Conservation (phyloP, 2,888 invertebrate species). For the Prosapia bicincta region DNA sequence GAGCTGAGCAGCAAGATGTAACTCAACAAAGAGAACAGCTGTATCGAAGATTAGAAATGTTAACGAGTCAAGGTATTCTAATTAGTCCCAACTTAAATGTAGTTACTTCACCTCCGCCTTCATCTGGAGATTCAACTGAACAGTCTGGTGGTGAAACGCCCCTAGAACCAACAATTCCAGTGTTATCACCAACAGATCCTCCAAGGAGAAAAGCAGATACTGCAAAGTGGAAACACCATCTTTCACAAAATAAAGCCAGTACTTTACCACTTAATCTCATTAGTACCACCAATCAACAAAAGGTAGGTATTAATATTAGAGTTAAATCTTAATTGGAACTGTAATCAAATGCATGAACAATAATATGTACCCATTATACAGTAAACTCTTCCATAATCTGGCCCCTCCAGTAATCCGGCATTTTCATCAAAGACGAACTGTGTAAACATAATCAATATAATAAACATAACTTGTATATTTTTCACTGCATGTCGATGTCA, state of each 20-base stretch:
- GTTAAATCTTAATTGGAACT: too few relatives aligned
- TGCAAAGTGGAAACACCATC: constrained; percentile 40
- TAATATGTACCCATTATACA: too few relatives aligned
- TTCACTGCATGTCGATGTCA: too few relatives aligned
- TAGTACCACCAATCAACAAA: constrained; percentile 76
- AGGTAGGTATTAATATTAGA: too few relatives aligned
- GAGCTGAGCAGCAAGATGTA: constrained; percentile 79
- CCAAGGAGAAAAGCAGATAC: constrained; percentile 40
- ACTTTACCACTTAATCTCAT: constrained; percentile 66
- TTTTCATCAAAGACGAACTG: too few relatives aligned
- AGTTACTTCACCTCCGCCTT: constrained; percentile 43
- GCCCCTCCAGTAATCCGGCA: too few relatives aligned
- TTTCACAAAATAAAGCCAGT: constrained; percentile 35
- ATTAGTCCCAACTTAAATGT: constrained; percentile 58
- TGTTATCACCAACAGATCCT: constrained; percentile 39
- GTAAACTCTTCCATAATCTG: too few relatives aligned
- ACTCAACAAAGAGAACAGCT: constrained; percentile 88
- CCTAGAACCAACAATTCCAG: background rate
- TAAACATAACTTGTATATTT: too few relatives aligned
- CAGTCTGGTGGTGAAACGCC: background rate
- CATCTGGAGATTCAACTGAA: constrained; percentile 10
- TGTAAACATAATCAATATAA: too few relatives aligned
- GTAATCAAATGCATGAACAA: too few relatives aligned
- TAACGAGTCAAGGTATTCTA: constrained; percentile 70
- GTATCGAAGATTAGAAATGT: constrained; percentile 79